These are phyloP conservation scores for Drosophila pseudotalamancana DNA, from an alignment of 2,888 invertebrate species.

Conservation along the genomic window DNA sequence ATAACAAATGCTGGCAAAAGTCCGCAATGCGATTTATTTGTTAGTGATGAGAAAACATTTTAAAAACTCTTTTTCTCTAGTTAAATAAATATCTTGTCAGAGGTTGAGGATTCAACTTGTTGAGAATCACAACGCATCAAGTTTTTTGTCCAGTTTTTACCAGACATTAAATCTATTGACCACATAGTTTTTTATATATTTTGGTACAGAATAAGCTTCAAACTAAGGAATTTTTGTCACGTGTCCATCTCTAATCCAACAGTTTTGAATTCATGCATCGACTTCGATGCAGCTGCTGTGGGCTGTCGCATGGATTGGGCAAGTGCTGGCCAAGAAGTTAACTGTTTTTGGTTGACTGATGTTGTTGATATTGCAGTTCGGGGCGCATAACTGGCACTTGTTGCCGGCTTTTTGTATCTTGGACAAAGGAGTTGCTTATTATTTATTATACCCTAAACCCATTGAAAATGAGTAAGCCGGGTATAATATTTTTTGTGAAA, in stretches of 20 bases:
- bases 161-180: too few relatives aligned
- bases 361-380: constrained; percentile 20
- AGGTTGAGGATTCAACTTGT: too few relatives aligned
- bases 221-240: constrained; percentile 16
- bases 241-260: constrained; percentile 33
- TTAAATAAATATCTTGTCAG: too few relatives aligned
- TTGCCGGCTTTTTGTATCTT: constrained; percentile 15
- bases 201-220: too few relatives aligned
- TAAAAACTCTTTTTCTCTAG: too few relatives aligned
- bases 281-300: constrained; percentile 24
- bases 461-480: too few relatives aligned
- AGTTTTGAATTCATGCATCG: constrained; percentile 25
- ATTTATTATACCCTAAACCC: too few relatives aligned
- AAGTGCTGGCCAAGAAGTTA: constrained; percentile 29
- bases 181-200: too few relatives aligned
- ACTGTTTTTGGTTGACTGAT: constrained; percentile 39
- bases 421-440: constrained; percentile 23
- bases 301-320: constrained; percentile 25
- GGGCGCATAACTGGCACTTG: constrained; percentile 30
- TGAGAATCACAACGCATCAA: too few relatives aligned
- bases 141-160: too few relatives aligned
- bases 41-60: constrained; percentile 23
- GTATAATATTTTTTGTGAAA: too few relatives aligned
- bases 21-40: neutral
- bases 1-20: constrained; percentile 9